phyloP scores from a whole-genome alignment of 2,888 invertebrate species.

The Chouioia cunea region DNA sequence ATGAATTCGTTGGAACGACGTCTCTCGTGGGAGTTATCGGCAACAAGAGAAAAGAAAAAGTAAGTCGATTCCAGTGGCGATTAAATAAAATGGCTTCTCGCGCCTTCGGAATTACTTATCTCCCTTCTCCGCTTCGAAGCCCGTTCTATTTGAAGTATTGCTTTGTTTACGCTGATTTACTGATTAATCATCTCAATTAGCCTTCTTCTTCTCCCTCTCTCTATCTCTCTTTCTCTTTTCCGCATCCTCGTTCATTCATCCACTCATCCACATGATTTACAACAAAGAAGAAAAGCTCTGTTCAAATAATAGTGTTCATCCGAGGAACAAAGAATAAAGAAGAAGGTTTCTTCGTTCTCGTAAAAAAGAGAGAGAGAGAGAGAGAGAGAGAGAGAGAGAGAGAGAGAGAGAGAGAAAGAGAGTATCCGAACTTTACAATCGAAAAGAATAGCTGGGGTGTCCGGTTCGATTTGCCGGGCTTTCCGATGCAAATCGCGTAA shows the following conservation, averaged over 20 bases:
- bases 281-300: background rate
- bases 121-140: constrained; percentile 33
- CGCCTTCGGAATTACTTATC: constrained; percentile 52
- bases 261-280: background rate
- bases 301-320: background rate
- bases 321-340: background rate
- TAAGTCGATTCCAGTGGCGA: constrained; percentile 45
- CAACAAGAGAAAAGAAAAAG: constrained; percentile 3
- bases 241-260: background rate
- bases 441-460: constrained; percentile 21
- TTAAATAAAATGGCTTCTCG: constrained; percentile 58
- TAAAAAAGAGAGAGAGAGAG: no score
- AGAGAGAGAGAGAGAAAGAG: no score
- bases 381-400: no score
- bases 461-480: constrained; percentile 25
- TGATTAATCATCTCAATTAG: constrained; percentile 39
- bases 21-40: background rate
- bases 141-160: constrained; percentile 32
- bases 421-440: background rate
- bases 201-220: constrained; percentile 26
- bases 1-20: background rate
- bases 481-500: constrained; percentile 37
- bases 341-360: background rate
- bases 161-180: constrained; percentile 22
- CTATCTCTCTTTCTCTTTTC: background rate